Base-by-base conservation (phyloP, 2,797 vertebrate species). In the Anguilla pacifica region DNA sequence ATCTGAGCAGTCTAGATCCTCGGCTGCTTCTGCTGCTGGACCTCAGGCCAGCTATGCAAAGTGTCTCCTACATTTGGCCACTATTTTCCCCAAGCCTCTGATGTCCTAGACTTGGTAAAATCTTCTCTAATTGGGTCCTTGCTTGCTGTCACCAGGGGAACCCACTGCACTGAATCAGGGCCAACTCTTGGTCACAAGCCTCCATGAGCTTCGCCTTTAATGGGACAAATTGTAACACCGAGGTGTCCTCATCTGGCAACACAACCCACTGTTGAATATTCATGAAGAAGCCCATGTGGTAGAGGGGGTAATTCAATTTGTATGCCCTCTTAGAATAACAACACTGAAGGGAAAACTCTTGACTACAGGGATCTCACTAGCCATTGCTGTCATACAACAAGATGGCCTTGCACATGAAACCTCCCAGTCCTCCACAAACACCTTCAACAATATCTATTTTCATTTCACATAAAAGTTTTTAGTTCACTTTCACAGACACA, bases 251-350 rank as follows among this genome's bases (percentile, higher is more conserved):
- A 55, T 53, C 83, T 83, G 79, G 79, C 83, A 28, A 55, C 49
- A 28, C 51, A n/a, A 6, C 51, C 49, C 53, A 17, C 53, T 53
- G 49, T 46, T 84, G 83, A 55, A 55, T 84, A 84, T 84, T 84
- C 83, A 84, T 84, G 46, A 31, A 31, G 51, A 49, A 84, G 22
- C 6, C n/a, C 83, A 55, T 46, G 79, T 83, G 49, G 39, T 25
- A n/a, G 49, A 25, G 43, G 10, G 64, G 64, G 64, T 83, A 83
- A 83, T 83, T 83, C 17, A 83, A 83, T 83, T 83, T 83, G 79
- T 83, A 83, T 39, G 49, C 70, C 28, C 70, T 83, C 49, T 83
- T 83, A 83, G 79, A 83, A 49, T 46, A n/a, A 83, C 79, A 83
- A 53, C 39, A 22, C 43, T 19, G 79, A n/a, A 53, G 19, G 79